Evolutionary conservation across 2,797 vertebrate species (phyloP), one percentile per base, ranked within the genome.

Genomic region (Epinephelus awoara): DNA sequence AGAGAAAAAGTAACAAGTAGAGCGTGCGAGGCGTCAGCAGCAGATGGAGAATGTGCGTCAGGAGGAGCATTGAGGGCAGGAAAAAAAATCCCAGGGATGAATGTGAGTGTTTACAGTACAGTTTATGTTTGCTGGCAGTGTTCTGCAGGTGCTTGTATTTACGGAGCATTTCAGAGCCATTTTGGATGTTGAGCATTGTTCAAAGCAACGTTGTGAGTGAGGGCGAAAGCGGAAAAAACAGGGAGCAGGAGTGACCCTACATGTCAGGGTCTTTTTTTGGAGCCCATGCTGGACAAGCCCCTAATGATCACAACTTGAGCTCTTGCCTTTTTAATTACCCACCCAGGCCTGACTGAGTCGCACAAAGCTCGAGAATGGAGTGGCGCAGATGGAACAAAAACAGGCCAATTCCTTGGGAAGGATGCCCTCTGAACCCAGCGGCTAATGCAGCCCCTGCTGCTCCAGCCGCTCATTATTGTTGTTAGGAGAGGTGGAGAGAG

Each of bases 301-400:
- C 92, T 92, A 93, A 95, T 91, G 93, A 95, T 91, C 91, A 82
- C 86, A 89, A 91, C 88, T 87, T 89, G 87, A 86, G 90, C 58
- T 90, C 90, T 94, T 90, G 94, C 93, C 94, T 95, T 94, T 94
- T 92, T 94, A 96, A 94, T 94, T 94, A 94, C 94, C 92, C 93
- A 91, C 74, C 91, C 93, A 94, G 94, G 93, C 95, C 94, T 96
- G 95, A 96, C 95, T 89, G 93, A 94, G 93, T 75, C 23, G 82
- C 91, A 92, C 88, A 93, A 92, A 95, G 92, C 94, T 93, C 1
- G 55, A 89, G 90, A 90, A 86, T 85, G 84, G 88, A 89, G 85
- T 85, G 88, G 87, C 66, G 74, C 90, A 88, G 80, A 89, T 75
- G 81, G 91, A 93, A 95, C 93, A 95, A 94, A 95, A 94, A 92